Conservation (phyloP, 2,797 vertebrate genomes). For the Hafferia zeledoni region DNA sequence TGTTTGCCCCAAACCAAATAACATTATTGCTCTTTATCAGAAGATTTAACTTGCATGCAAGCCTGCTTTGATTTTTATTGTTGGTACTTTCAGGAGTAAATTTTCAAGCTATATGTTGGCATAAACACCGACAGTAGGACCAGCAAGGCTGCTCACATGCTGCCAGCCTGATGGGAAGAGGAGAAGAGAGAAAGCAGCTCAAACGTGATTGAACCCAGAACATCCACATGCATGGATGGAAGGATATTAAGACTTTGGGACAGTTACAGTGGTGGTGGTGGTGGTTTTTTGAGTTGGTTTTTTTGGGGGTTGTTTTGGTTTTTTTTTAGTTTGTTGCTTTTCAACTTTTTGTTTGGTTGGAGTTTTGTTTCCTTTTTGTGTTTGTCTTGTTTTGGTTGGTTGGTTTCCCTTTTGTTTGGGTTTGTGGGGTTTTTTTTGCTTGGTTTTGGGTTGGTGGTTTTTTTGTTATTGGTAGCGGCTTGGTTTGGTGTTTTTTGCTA, state of each 20-base stretch:
- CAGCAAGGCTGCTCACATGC: accelerated
- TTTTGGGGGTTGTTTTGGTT: background rate
- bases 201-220: background rate
- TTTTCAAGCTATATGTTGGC: background rate
- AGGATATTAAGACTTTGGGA: background rate
- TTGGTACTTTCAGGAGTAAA: background rate
- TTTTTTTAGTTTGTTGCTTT: background rate
- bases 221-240: background rate
- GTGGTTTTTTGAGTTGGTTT: background rate
- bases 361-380: no score
- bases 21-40: background rate
- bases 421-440: no score
- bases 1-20: conserved; percentile 51
- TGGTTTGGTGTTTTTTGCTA: no score
- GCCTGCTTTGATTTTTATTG: conserved; percentile 26
- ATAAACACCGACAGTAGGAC: background rate
- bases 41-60: conserved; percentile 13
- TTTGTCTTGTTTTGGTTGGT: no score
- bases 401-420: no score
- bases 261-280: accelerated
- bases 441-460: no score
- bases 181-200: background rate
- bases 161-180: background rate
- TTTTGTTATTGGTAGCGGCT: no score
- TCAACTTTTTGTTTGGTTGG: no score